These are phyloP conservation scores for Parnassius glacialis DNA, from an alignment of 2,888 invertebrate species.

Conservation along the genomic window DNA sequence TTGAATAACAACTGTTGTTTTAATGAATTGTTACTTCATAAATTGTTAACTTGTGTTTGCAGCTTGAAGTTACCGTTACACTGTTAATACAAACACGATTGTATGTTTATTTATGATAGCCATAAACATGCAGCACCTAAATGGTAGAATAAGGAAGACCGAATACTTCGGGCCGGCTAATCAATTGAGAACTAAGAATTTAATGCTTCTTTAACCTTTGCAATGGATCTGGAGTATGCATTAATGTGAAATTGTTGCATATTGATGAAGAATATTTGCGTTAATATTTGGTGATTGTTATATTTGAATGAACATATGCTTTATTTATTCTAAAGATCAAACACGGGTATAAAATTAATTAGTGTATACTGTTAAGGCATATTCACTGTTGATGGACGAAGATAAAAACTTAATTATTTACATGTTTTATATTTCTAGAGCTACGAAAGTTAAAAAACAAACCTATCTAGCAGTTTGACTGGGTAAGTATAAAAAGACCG, in stretches of 20 bases:
- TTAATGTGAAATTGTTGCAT: conserved; percentile 32
- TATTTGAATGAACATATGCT: neutral
- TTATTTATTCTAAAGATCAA: neutral
- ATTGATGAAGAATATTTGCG: conserved; percentile 34
- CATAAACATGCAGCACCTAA: conserved; percentile 42
- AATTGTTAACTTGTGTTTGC: conserved; percentile 5
- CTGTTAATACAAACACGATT: conserved; percentile 45
- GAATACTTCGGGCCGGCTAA: conserved; percentile 54
- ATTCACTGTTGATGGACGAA: no score
- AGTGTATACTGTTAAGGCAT: neutral
- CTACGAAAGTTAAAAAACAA: no score
- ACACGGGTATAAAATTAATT: neutral
- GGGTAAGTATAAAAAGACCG: no score
- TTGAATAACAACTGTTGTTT: neutral
- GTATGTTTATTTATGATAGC: conserved; percentile 47
- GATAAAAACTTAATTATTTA: no score
- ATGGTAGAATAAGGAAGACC: conserved; percentile 51
- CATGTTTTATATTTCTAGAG: no score
- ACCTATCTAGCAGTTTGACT: no score
- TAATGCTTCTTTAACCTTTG: conserved; percentile 42
- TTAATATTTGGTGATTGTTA: conserved; percentile 31
- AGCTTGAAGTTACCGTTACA: conserved; percentile 16
- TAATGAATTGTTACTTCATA: conserved; percentile 5
- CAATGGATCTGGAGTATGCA: conserved; percentile 37
- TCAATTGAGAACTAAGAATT: conserved; percentile 52